Evolutionary conservation across 2,888 invertebrate genomes (phyloP), one percentile per base, ranked within the genome.

Genomic region (Ochlodes sylvanus): DNA sequence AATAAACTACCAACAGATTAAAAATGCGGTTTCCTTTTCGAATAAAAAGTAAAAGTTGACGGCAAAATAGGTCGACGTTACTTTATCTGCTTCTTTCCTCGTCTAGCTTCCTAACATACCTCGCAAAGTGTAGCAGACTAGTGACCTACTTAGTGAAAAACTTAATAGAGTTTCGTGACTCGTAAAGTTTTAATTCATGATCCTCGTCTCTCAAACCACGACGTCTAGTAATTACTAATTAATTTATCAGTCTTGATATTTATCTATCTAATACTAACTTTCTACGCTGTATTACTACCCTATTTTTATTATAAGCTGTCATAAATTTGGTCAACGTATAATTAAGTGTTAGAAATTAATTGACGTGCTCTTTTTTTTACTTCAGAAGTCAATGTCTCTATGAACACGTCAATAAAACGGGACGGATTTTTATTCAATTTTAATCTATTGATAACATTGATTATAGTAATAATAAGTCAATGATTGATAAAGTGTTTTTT

Each of bases 21-120:
- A 60, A 58, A 66, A 52, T 57, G 47, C 52, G 58, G 52, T 60
- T 66, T 58, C 58, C 57, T 65, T 58, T 58, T 50, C 50, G 19
- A 50, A 42, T 63, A 65, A 65, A 65, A 65, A 65, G 57, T 50
- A 52, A 58, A 65, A 50, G 57, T 56, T 27, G 38, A 9, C 10
- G n/a, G 19, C 7, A 15, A 65, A 58, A 41, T 65, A 65, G 65
- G 65, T 58, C 65, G 47, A 19, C 63, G 34, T 38, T 34, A 50
- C 19, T 58, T 58, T 42, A 21, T 58, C 58, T 57, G 12, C 41
- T 42, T 34, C 34, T 34, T 34, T 15, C n/a, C 21, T 21, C 12
- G 38, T 9, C 42, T 42, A 58, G 50, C 50, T 14, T 41, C 17
- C 58, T 21, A 42, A 21, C 21, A 12, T 58, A 58, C 14, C 12